Evolutionary conservation across 23 tunicate species (phyloP).

Genomic region (Trididemnum nubilum): DNA sequence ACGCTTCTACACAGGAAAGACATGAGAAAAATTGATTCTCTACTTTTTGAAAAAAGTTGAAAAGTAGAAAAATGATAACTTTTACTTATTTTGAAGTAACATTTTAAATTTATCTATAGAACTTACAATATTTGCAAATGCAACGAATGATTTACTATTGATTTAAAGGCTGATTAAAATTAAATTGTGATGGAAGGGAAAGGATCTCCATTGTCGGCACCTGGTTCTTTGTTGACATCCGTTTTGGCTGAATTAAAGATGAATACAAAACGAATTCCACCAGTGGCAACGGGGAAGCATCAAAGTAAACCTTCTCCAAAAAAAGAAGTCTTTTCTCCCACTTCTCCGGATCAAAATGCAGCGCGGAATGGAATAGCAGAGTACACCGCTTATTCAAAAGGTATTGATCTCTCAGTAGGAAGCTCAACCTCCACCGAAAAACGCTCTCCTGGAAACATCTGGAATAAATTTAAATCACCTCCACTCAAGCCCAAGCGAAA

Average conservation of each 20-base stretch:
- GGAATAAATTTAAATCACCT: neutral
- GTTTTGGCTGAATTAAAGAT: slow-evolving; percentile 3
- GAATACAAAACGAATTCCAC: slow-evolving; percentile 10
- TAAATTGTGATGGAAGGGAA: slow-evolving; percentile 5
- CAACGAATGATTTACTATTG: no score
- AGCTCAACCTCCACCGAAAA: neutral
- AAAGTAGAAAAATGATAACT: no score
- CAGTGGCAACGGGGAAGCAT: neutral
- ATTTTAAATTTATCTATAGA: no score
- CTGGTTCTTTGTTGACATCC: neutral
- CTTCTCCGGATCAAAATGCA: neutral
- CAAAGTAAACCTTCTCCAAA: neutral
- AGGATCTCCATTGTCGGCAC: neutral
- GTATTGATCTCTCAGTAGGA: neutral
- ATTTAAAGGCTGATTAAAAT: no score
- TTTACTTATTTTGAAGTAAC: no score
- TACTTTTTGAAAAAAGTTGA: no score
- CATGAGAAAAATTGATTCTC: no score
- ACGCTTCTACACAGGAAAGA: no score
- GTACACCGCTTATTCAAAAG: slow-evolving; percentile 1
- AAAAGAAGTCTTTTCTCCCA: neutral
- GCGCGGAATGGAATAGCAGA: slow-evolving; percentile 13
- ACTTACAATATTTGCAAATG: no score
- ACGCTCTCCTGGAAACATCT: neutral
- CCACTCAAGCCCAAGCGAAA: slow-evolving; percentile 12